Percentiles rank a stretch among this genome's conserved stretches.
These are phyloP conservation scores for Leptinotarsa rubiginosa DNA, from an alignment of 2,888 invertebrate species.

Conservation along the genomic window DNA sequence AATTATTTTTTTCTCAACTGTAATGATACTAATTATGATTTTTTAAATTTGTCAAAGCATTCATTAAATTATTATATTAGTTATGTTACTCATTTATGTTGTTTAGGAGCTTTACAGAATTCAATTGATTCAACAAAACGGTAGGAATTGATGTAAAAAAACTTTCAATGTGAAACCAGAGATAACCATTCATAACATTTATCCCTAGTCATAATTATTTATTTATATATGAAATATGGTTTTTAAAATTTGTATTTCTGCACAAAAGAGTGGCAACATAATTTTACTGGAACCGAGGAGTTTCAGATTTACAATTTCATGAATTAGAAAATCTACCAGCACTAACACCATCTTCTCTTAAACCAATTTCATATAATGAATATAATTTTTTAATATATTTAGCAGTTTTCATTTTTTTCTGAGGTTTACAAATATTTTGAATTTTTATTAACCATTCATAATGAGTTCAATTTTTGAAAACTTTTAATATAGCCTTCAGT, in stretches of 20 bases:
- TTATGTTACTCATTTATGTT: slow-evolving; percentile 17
- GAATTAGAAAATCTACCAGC: no score
- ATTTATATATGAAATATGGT: neutral
- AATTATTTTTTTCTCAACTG: slow-evolving; percentile 35
- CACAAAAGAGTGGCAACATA: no score
- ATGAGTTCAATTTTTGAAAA: no score
- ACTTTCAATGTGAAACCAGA: neutral
- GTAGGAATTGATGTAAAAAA: slow-evolving; percentile 1
- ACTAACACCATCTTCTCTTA: no score
- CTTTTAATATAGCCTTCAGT: no score
- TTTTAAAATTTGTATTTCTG: no score
- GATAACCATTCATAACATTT: neutral
- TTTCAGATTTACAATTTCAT: no score
- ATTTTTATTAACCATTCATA: no score
- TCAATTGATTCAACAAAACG: no score
- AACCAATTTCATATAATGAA: no score
- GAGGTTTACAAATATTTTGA: neutral
- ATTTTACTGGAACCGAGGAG: no score
- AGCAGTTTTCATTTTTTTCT: neutral
- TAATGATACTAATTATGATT: slow-evolving; percentile 40
- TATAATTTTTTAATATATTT: no score
- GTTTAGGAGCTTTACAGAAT: neutral
- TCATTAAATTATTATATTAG: slow-evolving; percentile 44
- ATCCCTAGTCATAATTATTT: neutral
- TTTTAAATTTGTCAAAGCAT: slow-evolving; percentile 38